Percentiles rank a stretch among this genome's conserved stretches.
Evolutionary conservation across 2,113 vertebrate genomes (phyloP).

Genomic region (Amphilophus citrinellus): DNA sequence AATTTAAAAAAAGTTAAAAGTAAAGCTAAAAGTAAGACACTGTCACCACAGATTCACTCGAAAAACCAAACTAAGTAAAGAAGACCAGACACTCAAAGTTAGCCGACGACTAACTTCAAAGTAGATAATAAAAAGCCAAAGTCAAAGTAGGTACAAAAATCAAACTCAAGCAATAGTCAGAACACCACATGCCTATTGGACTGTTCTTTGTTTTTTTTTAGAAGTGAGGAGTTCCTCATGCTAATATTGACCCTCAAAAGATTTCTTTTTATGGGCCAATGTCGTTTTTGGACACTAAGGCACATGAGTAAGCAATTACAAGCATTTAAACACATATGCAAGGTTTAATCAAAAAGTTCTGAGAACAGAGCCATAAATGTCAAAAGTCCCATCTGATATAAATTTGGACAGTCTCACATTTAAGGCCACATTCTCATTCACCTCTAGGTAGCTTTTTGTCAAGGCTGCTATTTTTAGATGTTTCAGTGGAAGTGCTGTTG

Average conservation of each 20-base stretch:
- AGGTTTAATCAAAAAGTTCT: background rate
- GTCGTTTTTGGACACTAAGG: background rate
- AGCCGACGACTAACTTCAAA: background rate
- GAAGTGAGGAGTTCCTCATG: background rate
- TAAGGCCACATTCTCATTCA: background rate
- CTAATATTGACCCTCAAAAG: background rate
- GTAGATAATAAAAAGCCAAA: background rate
- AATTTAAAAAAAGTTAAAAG: no score
- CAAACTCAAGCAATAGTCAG: background rate
- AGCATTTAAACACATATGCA: background rate
- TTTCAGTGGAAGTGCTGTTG: background rate
- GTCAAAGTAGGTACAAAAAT: background rate
- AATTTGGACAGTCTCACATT: background rate
- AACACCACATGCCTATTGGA: background rate
- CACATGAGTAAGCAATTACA: background rate
- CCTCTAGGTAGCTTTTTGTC: background rate
- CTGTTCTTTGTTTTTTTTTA: no score
- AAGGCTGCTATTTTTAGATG: background rate
- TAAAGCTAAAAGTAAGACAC: no score
- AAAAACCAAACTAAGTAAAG: background rate
- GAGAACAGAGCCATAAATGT: background rate
- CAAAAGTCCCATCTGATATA: background rate
- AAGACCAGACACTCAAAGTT: background rate
- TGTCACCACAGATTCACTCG: no score
- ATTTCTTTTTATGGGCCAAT: background rate